Evolutionary conservation across 2,888 invertebrate species (phyloP).

Genomic region (Dasysyrphus albostriatus): DNA sequence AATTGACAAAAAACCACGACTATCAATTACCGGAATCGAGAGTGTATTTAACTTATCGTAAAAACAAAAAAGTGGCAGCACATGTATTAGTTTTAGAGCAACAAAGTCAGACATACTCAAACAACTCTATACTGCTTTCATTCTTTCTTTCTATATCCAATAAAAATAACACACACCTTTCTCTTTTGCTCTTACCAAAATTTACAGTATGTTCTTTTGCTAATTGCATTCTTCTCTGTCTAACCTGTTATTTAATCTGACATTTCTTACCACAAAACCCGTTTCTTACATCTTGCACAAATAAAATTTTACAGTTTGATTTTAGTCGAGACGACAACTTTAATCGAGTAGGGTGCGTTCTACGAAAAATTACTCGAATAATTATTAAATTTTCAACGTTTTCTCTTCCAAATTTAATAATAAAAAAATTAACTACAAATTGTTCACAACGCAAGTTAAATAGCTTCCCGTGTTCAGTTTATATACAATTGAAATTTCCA

Average conservation of each 20-base stretch:
- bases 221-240: neutral
- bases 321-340: slow-evolving; percentile 55
- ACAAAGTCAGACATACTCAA: neutral
- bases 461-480: neutral
- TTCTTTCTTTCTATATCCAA: neutral
- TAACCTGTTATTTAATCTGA: slow-evolving; percentile 6
- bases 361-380: neutral
- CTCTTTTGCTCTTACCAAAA: neutral
- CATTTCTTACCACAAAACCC: slow-evolving; percentile 20
- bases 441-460: neutral
- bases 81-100: neutral
- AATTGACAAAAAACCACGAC: too few relatives aligned
- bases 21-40: too few relatives aligned
- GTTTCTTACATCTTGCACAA: slow-evolving; percentile 44
- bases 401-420: slow-evolving; percentile 42
- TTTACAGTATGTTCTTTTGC: neutral
- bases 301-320: slow-evolving; percentile 11
- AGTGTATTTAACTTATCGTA: neutral
- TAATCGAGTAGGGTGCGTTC: slow-evolving; percentile 27
- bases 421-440: neutral
- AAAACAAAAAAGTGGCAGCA: neutral
- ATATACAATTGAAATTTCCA: neutral
- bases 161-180: neutral
- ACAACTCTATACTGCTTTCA: neutral
- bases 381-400: slow-evolving; percentile 15